Evolutionary conservation across 1,140 invertebrate genomes (phyloP).

Genomic region (Chelonus insularis): DNA sequence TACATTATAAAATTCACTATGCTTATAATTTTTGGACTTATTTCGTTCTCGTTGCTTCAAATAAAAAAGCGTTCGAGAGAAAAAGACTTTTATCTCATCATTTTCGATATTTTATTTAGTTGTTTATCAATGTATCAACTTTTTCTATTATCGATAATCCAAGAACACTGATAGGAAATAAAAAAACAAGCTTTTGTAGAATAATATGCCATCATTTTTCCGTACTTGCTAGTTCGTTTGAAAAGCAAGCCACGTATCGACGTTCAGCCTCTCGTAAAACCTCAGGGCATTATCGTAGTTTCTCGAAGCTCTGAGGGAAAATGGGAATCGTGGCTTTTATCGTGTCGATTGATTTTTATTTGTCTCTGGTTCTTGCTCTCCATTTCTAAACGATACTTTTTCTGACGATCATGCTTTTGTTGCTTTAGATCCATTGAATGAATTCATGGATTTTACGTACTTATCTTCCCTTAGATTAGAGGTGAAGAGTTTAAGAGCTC

Average conservation of each 20-base stretch:
- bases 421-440: background rate
- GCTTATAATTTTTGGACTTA: no score
- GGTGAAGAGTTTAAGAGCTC: background rate
- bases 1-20: no score
- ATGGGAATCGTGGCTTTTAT: conserved; percentile 35
- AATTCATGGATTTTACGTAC: conserved; percentile 5
- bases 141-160: no score
- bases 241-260: conserved; percentile 43
- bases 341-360: conserved; percentile 36
- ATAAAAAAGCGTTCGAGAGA: no score
- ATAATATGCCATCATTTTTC: conserved; percentile 30
- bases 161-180: no score
- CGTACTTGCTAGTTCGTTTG: conserved; percentile 27
- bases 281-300: conserved; percentile 40
- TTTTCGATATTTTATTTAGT: no score
- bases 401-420: no score
- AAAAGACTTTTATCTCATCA: no score
- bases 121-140: no score
- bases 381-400: no score
- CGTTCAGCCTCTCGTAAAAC: conserved; percentile 46
- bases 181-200: conserved; percentile 1
- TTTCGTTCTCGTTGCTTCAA: no score
- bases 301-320: conserved; percentile 25
- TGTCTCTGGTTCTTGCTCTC: conserved; percentile 28
- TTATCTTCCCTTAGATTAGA: background rate